Conservation (phyloP, 2,797 vertebrate genomes). For the Okamejei kenojei region DNA sequence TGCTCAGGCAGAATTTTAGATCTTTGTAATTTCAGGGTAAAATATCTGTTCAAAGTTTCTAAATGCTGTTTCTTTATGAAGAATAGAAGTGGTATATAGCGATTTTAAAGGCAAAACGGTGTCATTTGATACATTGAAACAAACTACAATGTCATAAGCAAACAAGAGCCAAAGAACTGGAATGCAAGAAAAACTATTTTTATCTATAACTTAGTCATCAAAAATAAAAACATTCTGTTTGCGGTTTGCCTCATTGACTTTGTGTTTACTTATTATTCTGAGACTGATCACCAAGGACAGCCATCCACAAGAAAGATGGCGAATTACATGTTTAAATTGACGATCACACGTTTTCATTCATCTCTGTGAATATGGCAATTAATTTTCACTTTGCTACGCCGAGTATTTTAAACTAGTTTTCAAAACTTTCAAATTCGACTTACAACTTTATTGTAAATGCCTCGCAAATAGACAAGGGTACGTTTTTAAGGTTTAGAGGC, state of each 20-base stretch:
- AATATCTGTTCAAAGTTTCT: not conserved
- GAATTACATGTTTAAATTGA: not conserved
- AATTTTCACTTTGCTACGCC: not conserved
- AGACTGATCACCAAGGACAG: not conserved
- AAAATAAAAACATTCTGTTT: not conserved
- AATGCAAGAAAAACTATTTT: not conserved
- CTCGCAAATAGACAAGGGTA: not conserved
- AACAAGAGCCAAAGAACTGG: not conserved
- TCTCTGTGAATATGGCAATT: not conserved
- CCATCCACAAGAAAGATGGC: no score
- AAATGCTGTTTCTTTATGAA: not conserved
- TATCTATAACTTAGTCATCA: not conserved
- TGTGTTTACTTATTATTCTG: not conserved
- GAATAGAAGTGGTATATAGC: not conserved
- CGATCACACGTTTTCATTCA: not conserved
- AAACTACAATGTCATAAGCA: not conserved
- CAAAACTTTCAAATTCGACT: not conserved
- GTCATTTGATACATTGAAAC: not conserved
- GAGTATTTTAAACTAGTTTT: not conserved
- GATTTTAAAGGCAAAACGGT: not conserved
- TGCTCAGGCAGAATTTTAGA: not conserved
- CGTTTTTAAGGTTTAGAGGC: not conserved
- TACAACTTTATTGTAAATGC: not conserved
- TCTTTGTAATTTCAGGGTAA: not conserved
- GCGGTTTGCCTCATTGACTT: not conserved